Conservation (phyloP, 2,113 vertebrate genomes). For the Pachycephala philippinensis region DNA sequence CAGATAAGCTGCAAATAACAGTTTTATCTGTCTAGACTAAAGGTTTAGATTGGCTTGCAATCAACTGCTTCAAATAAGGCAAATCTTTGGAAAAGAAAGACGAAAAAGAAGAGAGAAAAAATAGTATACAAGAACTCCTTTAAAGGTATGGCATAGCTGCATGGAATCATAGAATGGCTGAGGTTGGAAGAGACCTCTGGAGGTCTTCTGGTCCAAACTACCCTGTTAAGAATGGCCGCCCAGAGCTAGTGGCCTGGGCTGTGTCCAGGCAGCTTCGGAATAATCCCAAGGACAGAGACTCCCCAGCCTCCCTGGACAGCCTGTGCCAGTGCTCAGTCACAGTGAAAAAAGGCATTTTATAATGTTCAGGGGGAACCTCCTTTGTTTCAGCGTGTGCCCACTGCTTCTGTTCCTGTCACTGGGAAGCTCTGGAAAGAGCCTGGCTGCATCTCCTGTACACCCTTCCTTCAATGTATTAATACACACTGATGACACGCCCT, state of each 20-base stretch:
- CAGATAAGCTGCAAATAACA: constrained; percentile 34
- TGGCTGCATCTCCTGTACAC: neutral
- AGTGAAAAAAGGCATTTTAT: neutral
- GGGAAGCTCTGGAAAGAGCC: neutral
- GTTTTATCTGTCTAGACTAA: constrained; percentile 54
- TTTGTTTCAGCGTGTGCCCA: neutral
- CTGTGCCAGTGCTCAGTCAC: neutral
- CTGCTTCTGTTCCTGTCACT: neutral
- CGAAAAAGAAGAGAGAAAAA: neutral
- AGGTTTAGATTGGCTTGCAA: constrained; percentile 28
- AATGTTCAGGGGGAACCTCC: neutral
- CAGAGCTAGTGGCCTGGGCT: neutral
- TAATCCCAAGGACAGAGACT: neutral
- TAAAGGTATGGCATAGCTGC: neutral
- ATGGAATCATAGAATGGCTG: neutral
- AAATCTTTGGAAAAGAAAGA: neutral
- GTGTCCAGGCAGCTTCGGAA: neutral
- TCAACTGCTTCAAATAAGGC: neutral
- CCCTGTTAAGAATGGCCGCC: neutral
- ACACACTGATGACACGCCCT: neutral
- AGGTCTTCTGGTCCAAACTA: neutral
- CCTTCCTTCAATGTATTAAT: neutral
- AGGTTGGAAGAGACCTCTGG: neutral
- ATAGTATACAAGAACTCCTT: neutral
- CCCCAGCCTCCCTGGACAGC: neutral